Percentiles rank a stretch among this genome's conserved stretches.
Conservation (phyloP, 2,888 invertebrate species). For the Escarpia spicata region DNA sequence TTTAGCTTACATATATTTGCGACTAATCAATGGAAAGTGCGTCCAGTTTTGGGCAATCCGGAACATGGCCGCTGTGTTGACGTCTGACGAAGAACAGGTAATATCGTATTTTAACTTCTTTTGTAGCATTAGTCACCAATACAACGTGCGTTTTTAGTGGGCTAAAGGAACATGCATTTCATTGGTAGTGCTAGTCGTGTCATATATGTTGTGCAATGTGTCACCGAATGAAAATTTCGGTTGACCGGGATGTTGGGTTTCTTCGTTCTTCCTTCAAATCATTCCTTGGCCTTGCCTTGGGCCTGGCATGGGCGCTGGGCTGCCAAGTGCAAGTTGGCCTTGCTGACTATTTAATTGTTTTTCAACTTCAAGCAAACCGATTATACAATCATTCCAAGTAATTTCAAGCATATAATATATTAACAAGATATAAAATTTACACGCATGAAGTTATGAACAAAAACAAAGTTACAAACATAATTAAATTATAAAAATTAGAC, state of each 20-base stretch:
- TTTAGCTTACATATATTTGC: background rate
- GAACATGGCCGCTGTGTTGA: slow-evolving; percentile 27
- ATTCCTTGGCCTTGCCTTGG: too few species aligned
- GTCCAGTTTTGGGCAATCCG: background rate
- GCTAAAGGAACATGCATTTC: background rate
- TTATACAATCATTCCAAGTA: too few species aligned
- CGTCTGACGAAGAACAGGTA: slow-evolving; percentile 26
- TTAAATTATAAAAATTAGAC: too few species aligned
- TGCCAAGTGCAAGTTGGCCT: too few species aligned
- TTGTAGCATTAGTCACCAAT: background rate
- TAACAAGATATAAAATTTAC: too few species aligned
- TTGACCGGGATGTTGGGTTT: background rate
- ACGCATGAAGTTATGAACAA: too few species aligned
- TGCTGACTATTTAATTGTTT: too few species aligned
- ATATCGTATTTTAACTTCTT: slow-evolving; percentile 1
- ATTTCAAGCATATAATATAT: too few species aligned
- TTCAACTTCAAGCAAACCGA: too few species aligned
- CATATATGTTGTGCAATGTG: background rate
- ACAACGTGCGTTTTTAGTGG: background rate
- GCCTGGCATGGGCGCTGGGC: too few species aligned
- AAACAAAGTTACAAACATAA: too few species aligned
- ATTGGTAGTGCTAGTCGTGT: background rate
- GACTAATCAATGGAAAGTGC: slow-evolving; percentile 13
- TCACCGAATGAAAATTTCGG: background rate
- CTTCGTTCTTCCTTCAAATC: background rate